phyloP scores from a whole-genome alignment of 2,888 invertebrate species.

The Lochmaea crataegi region DNA sequence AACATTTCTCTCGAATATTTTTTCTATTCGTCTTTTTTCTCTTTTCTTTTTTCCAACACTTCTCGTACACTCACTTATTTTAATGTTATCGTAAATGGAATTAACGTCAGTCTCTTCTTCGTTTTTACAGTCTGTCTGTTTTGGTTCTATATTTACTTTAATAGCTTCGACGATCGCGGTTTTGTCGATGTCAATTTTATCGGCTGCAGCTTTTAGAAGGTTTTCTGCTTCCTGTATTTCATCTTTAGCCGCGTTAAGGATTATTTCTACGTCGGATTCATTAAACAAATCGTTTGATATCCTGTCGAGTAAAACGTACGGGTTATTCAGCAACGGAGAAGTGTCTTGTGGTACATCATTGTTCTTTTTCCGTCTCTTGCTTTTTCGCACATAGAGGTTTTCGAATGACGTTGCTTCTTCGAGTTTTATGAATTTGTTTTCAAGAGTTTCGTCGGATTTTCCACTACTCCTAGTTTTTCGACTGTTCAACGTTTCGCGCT shows the following conservation, averaged over 20 bases:
- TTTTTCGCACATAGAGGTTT: not conserved
- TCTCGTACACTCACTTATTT: not conserved
- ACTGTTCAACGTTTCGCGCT: not conserved
- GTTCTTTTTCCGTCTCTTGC: not conserved
- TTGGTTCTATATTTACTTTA: not conserved
- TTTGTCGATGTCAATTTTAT: not conserved
- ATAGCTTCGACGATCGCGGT: not conserved
- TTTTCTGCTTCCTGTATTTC: not conserved
- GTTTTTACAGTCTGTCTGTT: not conserved
- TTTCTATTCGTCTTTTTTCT: too few relatives aligned
- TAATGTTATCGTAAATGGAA: not conserved
- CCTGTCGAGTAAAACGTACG: not conserved
- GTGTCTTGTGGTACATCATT: not conserved
- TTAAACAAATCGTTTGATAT: not conserved
- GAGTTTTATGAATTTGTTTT: not conserved
- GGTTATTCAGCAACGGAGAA: not conserved
- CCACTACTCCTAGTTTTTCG: not conserved
- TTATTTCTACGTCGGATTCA: not conserved
- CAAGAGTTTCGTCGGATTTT: not conserved
- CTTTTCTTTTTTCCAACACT: not conserved
- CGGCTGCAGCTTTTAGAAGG: not conserved
- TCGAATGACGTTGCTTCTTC: not conserved
- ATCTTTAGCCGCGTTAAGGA: not conserved
- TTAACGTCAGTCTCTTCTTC: constrained; percentile 1
- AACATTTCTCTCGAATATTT: not conserved